Evolutionary conservation across 2,113 vertebrate genomes (phyloP).

Genomic region (Cisticola juncidis): DNA sequence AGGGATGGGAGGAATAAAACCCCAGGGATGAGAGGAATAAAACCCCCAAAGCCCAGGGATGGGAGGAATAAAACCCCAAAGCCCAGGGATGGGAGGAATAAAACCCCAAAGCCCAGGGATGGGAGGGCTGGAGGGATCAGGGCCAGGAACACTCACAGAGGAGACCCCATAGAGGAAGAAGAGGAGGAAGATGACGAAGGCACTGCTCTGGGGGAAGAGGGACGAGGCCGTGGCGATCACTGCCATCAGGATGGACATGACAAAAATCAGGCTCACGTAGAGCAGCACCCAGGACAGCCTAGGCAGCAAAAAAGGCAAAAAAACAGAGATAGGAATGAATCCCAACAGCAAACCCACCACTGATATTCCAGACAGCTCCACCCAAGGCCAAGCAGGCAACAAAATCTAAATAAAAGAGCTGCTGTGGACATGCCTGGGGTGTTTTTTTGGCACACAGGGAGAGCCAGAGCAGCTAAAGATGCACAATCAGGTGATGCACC

Average conservation of each 20-base stretch:
- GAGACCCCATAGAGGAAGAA: constrained; percentile 95
- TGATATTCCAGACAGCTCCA: neutral
- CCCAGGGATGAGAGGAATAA: neutral
- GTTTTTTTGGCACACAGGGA: neutral
- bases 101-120: neutral
- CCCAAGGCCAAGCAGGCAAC: neutral
- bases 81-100: no score
- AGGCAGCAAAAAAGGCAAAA: neutral
- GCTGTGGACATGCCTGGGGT: neutral
- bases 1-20: neutral
- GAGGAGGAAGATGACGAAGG: constrained; percentile 89
- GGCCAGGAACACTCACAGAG: constrained; percentile 82
- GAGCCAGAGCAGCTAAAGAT: neutral
- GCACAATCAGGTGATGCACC: neutral
- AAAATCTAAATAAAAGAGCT: neutral
- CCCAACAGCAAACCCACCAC: neutral
- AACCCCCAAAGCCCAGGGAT: fast-evolving
- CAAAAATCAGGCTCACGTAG: constrained; percentile 89
- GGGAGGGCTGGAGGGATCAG: fast-evolving
- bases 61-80: neutral
- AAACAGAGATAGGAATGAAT: neutral
- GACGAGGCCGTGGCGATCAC: constrained; percentile 90
- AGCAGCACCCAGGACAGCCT: constrained; percentile 98
- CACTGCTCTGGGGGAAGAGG: constrained; percentile 91
- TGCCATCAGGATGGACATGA: constrained; percentile 94